Percentiles rank a stretch among this genome's conserved stretches.
These are phyloP conservation scores for Temnothorax curvispinosus DNA, from an alignment of 1,140 invertebrate genomes.

Conservation along the genomic window DNA sequence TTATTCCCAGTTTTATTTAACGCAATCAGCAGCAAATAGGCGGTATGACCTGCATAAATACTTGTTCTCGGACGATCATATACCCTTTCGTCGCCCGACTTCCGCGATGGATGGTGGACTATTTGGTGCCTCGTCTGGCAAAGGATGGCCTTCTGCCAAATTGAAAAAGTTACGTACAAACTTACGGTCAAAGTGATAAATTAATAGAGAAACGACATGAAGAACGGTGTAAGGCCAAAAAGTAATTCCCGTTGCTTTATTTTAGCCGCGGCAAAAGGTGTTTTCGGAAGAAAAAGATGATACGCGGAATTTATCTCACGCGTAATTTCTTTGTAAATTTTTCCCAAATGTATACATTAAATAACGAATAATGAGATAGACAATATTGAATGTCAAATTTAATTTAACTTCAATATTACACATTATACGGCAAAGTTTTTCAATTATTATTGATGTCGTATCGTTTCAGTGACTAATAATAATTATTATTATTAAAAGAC, in stretches of 20 bases:
- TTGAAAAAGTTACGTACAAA: slow-evolving; percentile 55
- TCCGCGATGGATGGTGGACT: slow-evolving; percentile 22
- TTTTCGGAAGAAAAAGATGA: not conserved
- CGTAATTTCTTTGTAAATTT: not conserved
- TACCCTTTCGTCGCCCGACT: slow-evolving; percentile 22
- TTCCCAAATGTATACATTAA: not conserved
- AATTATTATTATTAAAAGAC: not conserved
- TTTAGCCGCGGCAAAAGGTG: not conserved
- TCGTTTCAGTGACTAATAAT: not conserved
- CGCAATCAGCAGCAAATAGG: not conserved
- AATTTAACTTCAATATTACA: not conserved
- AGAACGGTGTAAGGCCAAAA: not conserved
- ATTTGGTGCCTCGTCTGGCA: slow-evolving; percentile 27
- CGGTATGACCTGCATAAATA: not conserved
- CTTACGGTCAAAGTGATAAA: slow-evolving; percentile 53
- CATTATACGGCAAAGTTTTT: not conserved
- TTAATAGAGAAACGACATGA: slow-evolving; percentile 45
- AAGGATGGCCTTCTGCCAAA: slow-evolving; percentile 53
- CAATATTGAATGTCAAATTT: not conserved
- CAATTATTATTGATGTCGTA: not conserved
- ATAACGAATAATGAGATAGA: not conserved
- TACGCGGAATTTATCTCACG: not conserved
- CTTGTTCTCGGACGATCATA: slow-evolving; percentile 11
- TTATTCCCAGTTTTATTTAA: not conserved
- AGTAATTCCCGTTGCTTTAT: slow-evolving; percentile 45